Conservation (phyloP, 2,797 vertebrate genomes). For the Sebastes hopkinsi region DNA sequence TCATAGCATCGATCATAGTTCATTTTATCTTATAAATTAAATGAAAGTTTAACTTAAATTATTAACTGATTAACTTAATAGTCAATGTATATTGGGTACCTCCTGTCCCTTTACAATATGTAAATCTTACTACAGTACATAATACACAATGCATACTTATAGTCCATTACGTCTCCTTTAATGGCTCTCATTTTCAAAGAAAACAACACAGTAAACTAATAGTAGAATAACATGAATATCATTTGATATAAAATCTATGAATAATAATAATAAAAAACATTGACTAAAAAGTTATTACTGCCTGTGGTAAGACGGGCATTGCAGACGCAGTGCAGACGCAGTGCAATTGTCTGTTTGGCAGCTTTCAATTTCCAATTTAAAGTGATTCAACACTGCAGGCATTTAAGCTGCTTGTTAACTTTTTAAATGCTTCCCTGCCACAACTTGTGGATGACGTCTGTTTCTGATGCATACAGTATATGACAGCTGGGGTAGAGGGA, state of each 20-base stretch:
- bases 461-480: not conserved
- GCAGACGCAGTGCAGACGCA: not conserved
- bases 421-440: constrained; percentile 19
- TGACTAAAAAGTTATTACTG: constrained; percentile 11
- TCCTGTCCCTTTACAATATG: not conserved
- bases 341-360: constrained; percentile 24
- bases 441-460: constrained; percentile 3
- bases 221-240: not conserved
- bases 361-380: constrained; percentile 43
- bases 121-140: not conserved
- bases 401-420: constrained; percentile 3
- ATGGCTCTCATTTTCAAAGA: not conserved
- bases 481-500: not conserved
- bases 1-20: not conserved
- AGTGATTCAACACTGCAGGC: constrained; percentile 25
- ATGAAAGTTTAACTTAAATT: not conserved
- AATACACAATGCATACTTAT: not conserved
- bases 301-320: not conserved
- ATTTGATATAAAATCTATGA: not conserved
- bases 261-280: not conserved
- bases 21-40: not conserved
- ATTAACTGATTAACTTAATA: not conserved
- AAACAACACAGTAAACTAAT: not conserved
- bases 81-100: not conserved
- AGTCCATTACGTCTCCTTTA: not conserved